These are phyloP conservation scores for Corythaixoides concolor DNA, from an alignment of 2,113 vertebrate genomes.

Conservation along the genomic window DNA sequence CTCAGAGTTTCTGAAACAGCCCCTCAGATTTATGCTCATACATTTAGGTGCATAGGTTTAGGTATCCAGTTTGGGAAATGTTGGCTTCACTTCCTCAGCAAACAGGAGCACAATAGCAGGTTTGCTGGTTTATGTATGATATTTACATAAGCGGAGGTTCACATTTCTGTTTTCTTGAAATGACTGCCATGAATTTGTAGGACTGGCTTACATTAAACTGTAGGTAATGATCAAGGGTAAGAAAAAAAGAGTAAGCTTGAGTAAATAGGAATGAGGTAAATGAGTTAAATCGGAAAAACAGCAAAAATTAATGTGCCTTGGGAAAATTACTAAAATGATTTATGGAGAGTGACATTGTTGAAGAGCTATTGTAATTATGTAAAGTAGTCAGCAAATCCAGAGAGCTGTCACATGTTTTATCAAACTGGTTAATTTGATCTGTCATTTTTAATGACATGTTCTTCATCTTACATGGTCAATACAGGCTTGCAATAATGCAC, in stretches of 20 bases:
- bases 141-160: background rate
- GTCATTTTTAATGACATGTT: background rate
- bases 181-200: background rate
- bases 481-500: background rate
- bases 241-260: background rate
- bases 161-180: background rate
- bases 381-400: background rate
- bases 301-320: background rate
- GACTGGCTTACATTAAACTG: background rate
- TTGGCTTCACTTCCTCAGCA: background rate
- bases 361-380: background rate
- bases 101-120: background rate
- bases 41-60: background rate
- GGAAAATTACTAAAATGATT: background rate
- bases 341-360: background rate
- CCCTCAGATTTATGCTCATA: background rate
- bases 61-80: background rate
- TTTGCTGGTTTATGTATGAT: background rate
- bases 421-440: conserved; percentile 23
- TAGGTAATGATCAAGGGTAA: background rate
- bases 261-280: background rate
- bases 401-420: conserved; percentile 15
- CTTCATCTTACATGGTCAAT: background rate
- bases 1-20: background rate
- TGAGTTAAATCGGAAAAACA: background rate